Base-by-base conservation (phyloP, 2,113 vertebrate genomes). In the Centropus bengalensis region DNA sequence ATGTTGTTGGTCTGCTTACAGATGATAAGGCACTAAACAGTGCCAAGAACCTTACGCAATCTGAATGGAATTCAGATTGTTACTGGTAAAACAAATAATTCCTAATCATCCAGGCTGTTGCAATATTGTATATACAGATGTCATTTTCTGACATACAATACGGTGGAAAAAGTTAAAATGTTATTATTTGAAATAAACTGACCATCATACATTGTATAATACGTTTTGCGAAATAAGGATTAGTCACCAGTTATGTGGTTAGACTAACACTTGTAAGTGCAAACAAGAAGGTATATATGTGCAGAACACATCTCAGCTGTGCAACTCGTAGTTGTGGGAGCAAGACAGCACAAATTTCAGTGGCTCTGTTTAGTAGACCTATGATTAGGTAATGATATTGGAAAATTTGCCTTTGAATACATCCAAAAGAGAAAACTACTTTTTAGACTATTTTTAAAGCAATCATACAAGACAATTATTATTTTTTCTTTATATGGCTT, bases 31-130 rank as follows among this genome's bases (percentile, higher is more conserved):
- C 58, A 67, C 8, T 52, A 88, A 91, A 91, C 28, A 63, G 26
- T 74, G 90, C 91, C 86, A 92, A 92, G 52, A 91, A 5, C 20
- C 32, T 95, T 94, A 93, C 79, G 60, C 51, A 95, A 63, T 86
- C 69, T 22, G 33, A 77, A 1, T 86, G 95, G 92, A 94, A 96
- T 95, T 88, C 71, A 82, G 59, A 67, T 76, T 80, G 55, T 33
- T 77, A 81, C 51, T 9, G 7, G 47, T 83, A 91, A 82, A 91
- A 42, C 56, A 94, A 69, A 89, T 36, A 3, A 81, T 51, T 52
- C 1, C 5, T 44, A 86, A 69, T 66, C 67, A 63, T 45, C 45
- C 8, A 42, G 36, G 49, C 32, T 6, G 2, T 45, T 59, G 20
- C 59, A 56, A n/a, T 49, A 9, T 18, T 75, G 21, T 76, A 44